A percentile compares a stretch with the other conserved stretches of the same genome.
Evolutionary conservation across 2,888 invertebrate genomes (phyloP).

Genomic region (Epinotia brunnichana): DNA sequence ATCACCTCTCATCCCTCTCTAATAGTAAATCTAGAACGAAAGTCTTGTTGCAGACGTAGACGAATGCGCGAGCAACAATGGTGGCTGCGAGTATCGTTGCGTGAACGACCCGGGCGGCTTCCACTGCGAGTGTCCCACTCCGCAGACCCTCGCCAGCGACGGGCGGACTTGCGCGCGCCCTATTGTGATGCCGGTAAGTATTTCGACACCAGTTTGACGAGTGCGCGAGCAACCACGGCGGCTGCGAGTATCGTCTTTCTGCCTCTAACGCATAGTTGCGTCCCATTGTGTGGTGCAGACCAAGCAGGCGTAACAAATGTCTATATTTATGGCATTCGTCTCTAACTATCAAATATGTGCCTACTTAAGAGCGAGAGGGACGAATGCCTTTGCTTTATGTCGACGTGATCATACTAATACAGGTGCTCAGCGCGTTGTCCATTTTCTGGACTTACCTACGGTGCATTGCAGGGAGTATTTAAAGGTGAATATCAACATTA

Average conservation of each 20-base stretch:
- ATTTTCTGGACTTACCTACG: too few species aligned
- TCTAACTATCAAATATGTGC: too few species aligned
- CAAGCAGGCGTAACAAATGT: too few species aligned
- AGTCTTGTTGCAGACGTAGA: constrained; percentile 76
- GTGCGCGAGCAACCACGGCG: constrained; percentile 83
- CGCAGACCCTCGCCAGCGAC: constrained; percentile 81
- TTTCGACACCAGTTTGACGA: constrained; percentile 65
- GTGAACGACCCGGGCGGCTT: constrained; percentile 84
- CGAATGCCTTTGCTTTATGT: too few species aligned
- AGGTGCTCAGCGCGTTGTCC: too few species aligned
- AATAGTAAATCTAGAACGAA: not conserved
- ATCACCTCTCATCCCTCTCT: not conserved
- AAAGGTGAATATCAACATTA: too few species aligned
- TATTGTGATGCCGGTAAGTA: constrained; percentile 62
- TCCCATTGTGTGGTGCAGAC: too few species aligned
- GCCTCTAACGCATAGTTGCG: too few species aligned
- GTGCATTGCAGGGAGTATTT: too few species aligned
- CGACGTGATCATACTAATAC: too few species aligned
- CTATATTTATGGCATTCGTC: too few species aligned
- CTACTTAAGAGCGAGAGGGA: too few species aligned
- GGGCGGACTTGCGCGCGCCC: constrained; percentile 82
- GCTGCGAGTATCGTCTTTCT: constrained; percentile 81
- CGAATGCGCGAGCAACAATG: constrained; percentile 83
- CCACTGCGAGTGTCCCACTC: constrained; percentile 84
- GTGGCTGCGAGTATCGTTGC: constrained; percentile 86